These are phyloP conservation scores for Thyatira batis DNA, from an alignment of 2,888 invertebrate genomes.

Conservation along the genomic window DNA sequence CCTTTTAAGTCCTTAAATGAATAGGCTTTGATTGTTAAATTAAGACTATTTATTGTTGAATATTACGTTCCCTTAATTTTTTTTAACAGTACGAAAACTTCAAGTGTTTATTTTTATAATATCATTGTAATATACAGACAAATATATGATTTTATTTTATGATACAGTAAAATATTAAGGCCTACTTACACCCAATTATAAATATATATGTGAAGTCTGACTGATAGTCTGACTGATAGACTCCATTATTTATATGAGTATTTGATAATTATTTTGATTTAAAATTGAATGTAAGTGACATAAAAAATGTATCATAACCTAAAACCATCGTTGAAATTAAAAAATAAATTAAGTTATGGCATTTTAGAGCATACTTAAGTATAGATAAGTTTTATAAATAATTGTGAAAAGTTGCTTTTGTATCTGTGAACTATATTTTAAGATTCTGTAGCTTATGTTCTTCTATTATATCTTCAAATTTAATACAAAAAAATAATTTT, in stretches of 20 bases:
- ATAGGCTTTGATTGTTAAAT: too few relatives aligned
- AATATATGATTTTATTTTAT: not conserved
- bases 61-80: too few relatives aligned
- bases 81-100: too few relatives aligned
- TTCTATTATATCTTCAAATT: too few relatives aligned
- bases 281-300: not conserved
- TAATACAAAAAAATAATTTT: too few relatives aligned
- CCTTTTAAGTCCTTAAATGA: too few relatives aligned
- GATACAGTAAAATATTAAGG: not conserved
- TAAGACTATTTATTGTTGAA: too few relatives aligned
- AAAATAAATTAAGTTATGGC: conserved; percentile 36
- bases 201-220: not conserved
- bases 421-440: not conserved
- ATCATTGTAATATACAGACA: not conserved
- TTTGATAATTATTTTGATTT: not conserved
- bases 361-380: conserved; percentile 19
- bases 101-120: too few relatives aligned
- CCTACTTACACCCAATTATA: not conserved
- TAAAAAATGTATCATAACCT: not conserved
- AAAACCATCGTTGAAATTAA: not conserved
- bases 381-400: not conserved
- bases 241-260: too few relatives aligned
- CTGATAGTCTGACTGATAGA: too few relatives aligned
- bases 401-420: not conserved
- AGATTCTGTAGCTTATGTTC: not conserved